phyloP scores from a whole-genome alignment of 2,113 vertebrate genomes.

The Camelus dromedarius region DNA sequence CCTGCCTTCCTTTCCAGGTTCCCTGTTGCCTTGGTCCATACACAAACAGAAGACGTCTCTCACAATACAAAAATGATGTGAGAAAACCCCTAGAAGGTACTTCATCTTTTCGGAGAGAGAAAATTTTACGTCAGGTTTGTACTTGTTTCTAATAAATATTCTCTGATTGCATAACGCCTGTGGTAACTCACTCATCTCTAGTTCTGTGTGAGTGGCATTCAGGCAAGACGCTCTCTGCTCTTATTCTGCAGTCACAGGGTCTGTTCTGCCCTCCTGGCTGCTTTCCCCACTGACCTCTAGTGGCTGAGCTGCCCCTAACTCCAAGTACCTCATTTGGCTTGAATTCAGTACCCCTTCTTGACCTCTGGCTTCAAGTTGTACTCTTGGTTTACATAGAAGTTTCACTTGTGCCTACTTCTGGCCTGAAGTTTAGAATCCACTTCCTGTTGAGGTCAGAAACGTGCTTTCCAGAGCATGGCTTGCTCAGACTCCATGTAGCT shows the following conservation, averaged over 20 bases:
- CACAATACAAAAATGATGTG: background rate
- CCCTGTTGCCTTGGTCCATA: slow-evolving; percentile 66
- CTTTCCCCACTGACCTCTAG: background rate
- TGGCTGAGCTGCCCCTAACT: background rate
- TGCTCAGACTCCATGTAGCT: background rate
- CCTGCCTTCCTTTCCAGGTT: slow-evolving; percentile 57
- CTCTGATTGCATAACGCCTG: slow-evolving; percentile 22
- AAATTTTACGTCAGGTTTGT: slow-evolving; percentile 41
- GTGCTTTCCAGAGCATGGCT: background rate
- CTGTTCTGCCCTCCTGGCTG: background rate
- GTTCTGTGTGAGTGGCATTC: background rate
- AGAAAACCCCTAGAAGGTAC: background rate
- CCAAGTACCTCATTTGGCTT: background rate
- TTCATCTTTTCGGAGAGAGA: slow-evolving; percentile 32
- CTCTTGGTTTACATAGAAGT: background rate
- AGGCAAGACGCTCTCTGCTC: background rate
- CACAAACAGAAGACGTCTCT: slow-evolving; percentile 67
- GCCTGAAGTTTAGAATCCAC: background rate
- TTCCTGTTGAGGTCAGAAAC: background rate
- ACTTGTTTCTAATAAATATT: slow-evolving; percentile 55
- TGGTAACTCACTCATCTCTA: background rate
- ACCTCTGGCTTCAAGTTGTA: background rate
- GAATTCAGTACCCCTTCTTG: background rate
- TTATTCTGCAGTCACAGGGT: background rate
- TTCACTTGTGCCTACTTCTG: background rate